A percentile compares a stretch with the other conserved stretches of the same genome.
Evolutionary conservation across 2,888 invertebrate species (phyloP).

Genomic region (Cordilura impudica): DNA sequence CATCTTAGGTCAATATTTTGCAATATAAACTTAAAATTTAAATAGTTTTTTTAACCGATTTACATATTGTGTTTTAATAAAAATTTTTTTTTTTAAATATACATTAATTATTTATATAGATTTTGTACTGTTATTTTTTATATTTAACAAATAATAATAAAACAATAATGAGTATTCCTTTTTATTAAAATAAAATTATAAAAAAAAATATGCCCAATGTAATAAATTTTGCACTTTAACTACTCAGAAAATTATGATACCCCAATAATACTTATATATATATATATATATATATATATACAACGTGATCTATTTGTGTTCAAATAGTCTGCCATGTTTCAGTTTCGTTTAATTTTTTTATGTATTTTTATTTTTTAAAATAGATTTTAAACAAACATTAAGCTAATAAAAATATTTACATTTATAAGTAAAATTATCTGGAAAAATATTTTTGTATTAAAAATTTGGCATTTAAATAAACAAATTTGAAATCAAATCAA

Average conservation of each 20-base stretch:
- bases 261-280: too few species aligned
- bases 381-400: constrained; percentile 6
- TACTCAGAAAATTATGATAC: neutral
- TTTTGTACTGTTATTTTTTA: constrained; percentile 10
- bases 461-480: constrained; percentile 18
- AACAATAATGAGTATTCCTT: constrained; percentile 12
- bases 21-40: neutral
- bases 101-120: constrained; percentile 12
- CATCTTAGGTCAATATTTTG: neutral
- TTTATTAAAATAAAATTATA: neutral
- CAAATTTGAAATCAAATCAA: neutral
- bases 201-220: neutral
- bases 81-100: constrained; percentile 1
- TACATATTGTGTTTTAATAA: neutral
- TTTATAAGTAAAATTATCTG: constrained; percentile 2
- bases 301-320: constrained; percentile 54
- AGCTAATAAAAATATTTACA: constrained; percentile 19
- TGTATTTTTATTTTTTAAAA: constrained; percentile 6
- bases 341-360: constrained; percentile 13
- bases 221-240: neutral
- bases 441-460: constrained; percentile 46
- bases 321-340: constrained; percentile 55
- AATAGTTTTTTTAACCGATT: too few species aligned
- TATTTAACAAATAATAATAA: constrained; percentile 1
- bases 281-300: too few species aligned